Evolutionary conservation across 2,113 vertebrate species (phyloP).

Genomic region (Amazona vittata): DNA sequence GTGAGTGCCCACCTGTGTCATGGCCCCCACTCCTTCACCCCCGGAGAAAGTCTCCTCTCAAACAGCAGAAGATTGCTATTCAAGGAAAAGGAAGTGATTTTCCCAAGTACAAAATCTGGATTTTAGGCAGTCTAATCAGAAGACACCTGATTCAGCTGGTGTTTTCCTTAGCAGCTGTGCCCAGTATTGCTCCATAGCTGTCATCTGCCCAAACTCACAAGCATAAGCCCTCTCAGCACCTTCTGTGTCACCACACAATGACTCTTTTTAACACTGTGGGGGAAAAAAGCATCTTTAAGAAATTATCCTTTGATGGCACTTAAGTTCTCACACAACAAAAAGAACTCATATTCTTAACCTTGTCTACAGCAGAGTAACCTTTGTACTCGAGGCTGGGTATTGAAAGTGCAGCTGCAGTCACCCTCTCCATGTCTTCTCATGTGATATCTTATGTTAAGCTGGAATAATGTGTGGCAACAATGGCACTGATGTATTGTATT

Average conservation of each 20-base stretch:
- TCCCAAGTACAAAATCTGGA: neutral
- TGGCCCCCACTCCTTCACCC: fast-evolving
- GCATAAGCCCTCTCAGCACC: neutral
- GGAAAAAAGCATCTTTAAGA: fast-evolving
- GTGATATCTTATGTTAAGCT: neutral
- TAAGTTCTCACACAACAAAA: neutral
- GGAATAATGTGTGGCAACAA: neutral
- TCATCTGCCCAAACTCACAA: neutral
- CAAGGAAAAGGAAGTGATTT: neutral
- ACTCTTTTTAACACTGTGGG: neutral
- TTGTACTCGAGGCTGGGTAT: neutral
- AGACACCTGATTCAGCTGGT: neutral
- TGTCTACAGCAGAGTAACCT: neutral
- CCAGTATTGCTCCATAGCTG: neutral
- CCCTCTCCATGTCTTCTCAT: neutral
- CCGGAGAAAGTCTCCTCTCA: neutral
- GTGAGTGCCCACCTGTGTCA: fast-evolving
- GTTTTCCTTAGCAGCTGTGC: neutral
- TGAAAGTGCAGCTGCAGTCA: neutral
- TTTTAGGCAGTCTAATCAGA: neutral
- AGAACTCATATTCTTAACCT: neutral
- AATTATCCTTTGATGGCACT: neutral
- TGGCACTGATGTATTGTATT: neutral
- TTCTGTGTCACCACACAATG: neutral
- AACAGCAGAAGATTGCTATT: neutral